phyloP scores from a whole-genome alignment of 2,113 vertebrate species.

The Prinia subflava region DNA sequence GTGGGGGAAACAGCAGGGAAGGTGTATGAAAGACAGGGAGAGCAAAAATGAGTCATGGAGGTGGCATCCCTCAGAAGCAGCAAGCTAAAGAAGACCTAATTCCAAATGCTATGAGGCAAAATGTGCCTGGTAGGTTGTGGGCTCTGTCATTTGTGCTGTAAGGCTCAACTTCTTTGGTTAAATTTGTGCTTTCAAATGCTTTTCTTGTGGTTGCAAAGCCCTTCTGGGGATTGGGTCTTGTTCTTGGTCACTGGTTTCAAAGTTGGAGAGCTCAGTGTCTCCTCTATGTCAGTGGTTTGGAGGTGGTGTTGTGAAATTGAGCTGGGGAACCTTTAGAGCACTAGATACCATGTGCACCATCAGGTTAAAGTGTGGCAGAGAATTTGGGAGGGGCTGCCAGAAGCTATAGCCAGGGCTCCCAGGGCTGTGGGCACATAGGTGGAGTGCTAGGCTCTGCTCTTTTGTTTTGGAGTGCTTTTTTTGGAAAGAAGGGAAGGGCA shows the following conservation, averaged over 20 bases:
- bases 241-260: rapidly evolving
- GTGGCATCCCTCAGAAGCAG: rapidly evolving
- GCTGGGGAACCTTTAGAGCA: not conserved
- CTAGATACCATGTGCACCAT: rapidly evolving
- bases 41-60: not conserved
- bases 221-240: too few species aligned
- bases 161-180: not conserved
- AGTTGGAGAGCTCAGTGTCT: not conserved
- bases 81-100: not conserved
- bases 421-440: not conserved
- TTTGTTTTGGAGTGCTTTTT: too few species aligned
- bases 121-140: not conserved
- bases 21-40: not conserved
- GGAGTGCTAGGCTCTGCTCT: too few species aligned
- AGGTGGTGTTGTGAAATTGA: too few species aligned
- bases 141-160: not conserved
- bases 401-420: not conserved
- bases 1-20: rapidly evolving
- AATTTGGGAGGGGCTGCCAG: not conserved
- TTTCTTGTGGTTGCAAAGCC: not conserved
- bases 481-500: too few species aligned
- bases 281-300: rapidly evolving
- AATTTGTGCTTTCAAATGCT: not conserved
- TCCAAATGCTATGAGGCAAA: not conserved
- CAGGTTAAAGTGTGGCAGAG: rapidly evolving